Evolutionary conservation across 2,797 vertebrate genomes (phyloP).

Genomic region (Acrossocheilus wenchowensis): DNA sequence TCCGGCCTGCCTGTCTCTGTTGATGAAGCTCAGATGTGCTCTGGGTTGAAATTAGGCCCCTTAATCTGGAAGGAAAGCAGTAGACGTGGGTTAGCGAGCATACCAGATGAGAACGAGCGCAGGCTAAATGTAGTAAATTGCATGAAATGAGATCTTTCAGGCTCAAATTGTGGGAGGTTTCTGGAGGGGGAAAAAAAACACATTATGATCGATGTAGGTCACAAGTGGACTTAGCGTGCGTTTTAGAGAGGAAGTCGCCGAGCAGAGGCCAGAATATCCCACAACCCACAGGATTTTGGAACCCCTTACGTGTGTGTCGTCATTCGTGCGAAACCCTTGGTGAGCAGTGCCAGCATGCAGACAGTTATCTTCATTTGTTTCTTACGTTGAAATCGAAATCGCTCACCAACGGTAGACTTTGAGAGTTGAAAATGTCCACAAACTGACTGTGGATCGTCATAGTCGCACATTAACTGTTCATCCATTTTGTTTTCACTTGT

Average conservation of each 20-base stretch:
- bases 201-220: slow-evolving; percentile 36
- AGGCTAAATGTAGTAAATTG: slow-evolving; percentile 56
- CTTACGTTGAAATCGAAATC: slow-evolving; percentile 50
- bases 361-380: slow-evolving; percentile 61
- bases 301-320: slow-evolving; percentile 19
- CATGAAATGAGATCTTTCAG: slow-evolving; percentile 44
- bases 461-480: slow-evolving; percentile 65
- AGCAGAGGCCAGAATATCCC: slow-evolving; percentile 46
- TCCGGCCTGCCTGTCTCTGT: slow-evolving; percentile 56
- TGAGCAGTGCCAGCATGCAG: slow-evolving; percentile 51
- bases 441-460: slow-evolving; percentile 36
- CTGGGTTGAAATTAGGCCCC: slow-evolving; percentile 51
- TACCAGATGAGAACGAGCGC: slow-evolving; percentile 48
- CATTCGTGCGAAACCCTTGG: slow-evolving; percentile 41
- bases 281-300: slow-evolving; percentile 24
- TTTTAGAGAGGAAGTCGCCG: slow-evolving; percentile 37
- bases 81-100: slow-evolving; percentile 44
- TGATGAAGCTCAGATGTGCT: slow-evolving; percentile 57
- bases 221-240: slow-evolving; percentile 8
- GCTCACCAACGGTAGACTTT: slow-evolving; percentile 40
- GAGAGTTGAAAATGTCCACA: slow-evolving; percentile 44
- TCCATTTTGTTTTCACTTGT: slow-evolving; percentile 67
- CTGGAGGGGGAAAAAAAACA: not conserved
- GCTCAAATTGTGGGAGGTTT: slow-evolving; percentile 41
- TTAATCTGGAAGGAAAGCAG: slow-evolving; percentile 50